Base-by-base conservation (phyloP, 2,797 vertebrate species). In the Halcyon leucocephala region DNA sequence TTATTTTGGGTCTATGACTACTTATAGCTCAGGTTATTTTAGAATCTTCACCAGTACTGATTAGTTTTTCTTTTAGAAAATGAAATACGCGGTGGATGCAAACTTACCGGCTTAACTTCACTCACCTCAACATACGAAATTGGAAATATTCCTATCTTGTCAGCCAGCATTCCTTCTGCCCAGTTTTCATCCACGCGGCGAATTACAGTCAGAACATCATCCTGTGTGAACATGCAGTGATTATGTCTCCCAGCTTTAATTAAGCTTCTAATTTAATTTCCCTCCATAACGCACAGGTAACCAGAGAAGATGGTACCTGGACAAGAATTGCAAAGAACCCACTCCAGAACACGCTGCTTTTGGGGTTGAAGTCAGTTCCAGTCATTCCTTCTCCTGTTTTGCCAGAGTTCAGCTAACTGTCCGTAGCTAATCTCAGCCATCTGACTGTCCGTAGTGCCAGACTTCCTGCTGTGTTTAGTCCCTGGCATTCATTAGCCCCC, bases 81-180 rank as follows among this genome's bases (percentile, higher is more conserved):
- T 26, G 7, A 90, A 94, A 93, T 31, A 67, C 4, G 60, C 24
- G 61, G 22, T 51, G 15, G 41, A 9, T 12, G 54, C 9, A 66
- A 60, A 19, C 29, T 72, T 62, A 72, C n/a, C 5, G 39, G 76
- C 29, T 8, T 18, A 70, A 37, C 54, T 88, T 72, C 66, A 96
- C 98, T 99, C 97, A 99, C 99, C 99, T 99, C 99, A 52, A 99
- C 99, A 55, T 99, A 99, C 0, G 99, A 99, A 96, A 99, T 99
- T 44, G 99, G 99, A 92, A 99, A 99, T 98, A 99, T 99, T 97
- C 99, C 99, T 98, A 99, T 99, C 98, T 99, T 99, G 97, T 99
- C 99, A 95, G 99, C 99, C 98, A 99, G 98, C 99, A 99, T 99
- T 97, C 99, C 99, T 98, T 99, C 99, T 41, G 99, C 99, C 99